Base-by-base conservation (phyloP, 2,888 invertebrate species). In the Drosophila merina region DNA sequence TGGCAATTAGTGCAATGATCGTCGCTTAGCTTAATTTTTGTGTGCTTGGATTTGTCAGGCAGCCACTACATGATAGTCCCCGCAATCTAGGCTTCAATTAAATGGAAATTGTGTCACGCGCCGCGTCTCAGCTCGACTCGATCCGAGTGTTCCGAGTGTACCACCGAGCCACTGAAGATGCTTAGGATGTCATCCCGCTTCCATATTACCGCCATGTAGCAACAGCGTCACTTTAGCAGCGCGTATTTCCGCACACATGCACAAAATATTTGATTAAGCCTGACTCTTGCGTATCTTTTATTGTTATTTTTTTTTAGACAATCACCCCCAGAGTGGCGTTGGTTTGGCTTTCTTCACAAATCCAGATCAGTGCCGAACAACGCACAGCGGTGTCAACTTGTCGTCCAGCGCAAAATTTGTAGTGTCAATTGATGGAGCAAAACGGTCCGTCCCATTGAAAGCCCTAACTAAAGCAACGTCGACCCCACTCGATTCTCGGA, bases 91-190 rank as follows among this genome's bases (percentile, higher is more conserved):
- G 71, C 76, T 85, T 79, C 83, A 87, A 83, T 83, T 83, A 85
- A 73, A 44, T 30, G 52, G 52, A 67, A 83, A 87, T 85, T 83
- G 79, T 85, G 83, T 83, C 83, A 83, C 73, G 88, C 87, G 82
- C 74, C 67, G 52, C 56, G 38, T 45, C 49, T 44, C 36, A 48
- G 44, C 54, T 55, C 40, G 48, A 42, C 45, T 7, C 31, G 44
- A 40, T 30, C 10, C n/a, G 36, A 20, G 20, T 20, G 20, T 8
- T 36, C 33, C 3, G 25, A 38, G 28, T 52, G 51, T 25, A 67
- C 36, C 38, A 10, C 28, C 44, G 54, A 40, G 20, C 9, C 30
- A 33, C 49, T 8, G 36, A 38, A 8, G 50, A 6, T 10, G 26
- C 3, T 4, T 44, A 10, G 25, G 44, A 44, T 44, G 20, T 25